A percentile compares a stretch with the other conserved stretches of the same genome.
Evolutionary conservation across 1,140 invertebrate species (phyloP).

Genomic region (Drosophila willistoni): DNA sequence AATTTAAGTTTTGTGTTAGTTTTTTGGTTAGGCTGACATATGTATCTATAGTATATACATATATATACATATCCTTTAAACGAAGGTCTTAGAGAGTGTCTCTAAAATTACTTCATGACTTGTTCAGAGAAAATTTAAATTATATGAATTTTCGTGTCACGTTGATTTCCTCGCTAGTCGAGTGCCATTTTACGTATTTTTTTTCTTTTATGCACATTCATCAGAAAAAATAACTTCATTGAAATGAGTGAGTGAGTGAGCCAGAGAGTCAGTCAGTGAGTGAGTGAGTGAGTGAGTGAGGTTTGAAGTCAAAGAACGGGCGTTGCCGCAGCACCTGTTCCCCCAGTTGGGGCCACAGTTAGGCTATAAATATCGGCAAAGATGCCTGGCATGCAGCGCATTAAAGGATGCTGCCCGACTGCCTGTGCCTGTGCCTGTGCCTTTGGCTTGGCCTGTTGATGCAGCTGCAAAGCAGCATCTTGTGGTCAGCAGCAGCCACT

Average conservation of each 20-base stretch:
- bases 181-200: conserved; percentile 14
- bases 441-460: conserved; percentile 44
- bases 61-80: no score
- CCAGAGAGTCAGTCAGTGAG: not conserved
- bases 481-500: conserved; percentile 48
- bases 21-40: no score
- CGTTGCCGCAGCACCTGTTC: conserved; percentile 73
- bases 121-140: no score
- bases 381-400: conserved; percentile 76
- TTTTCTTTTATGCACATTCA: conserved; percentile 37
- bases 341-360: conserved; percentile 45
- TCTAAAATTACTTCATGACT: no score
- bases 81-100: no score
- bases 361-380: conserved; percentile 76
- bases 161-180: not conserved
- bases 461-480: conserved; percentile 55
- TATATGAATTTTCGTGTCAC: not conserved
- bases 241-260: conserved; percentile 14
- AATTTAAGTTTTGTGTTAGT: no score
- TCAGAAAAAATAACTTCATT: conserved; percentile 64
- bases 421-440: conserved; percentile 23
- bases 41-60: no score
- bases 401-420: conserved; percentile 65
- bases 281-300: not conserved
- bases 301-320: conserved; percentile 33